Conservation (phyloP, 2,888 invertebrate species). For the Barypeithes pellucidus region DNA sequence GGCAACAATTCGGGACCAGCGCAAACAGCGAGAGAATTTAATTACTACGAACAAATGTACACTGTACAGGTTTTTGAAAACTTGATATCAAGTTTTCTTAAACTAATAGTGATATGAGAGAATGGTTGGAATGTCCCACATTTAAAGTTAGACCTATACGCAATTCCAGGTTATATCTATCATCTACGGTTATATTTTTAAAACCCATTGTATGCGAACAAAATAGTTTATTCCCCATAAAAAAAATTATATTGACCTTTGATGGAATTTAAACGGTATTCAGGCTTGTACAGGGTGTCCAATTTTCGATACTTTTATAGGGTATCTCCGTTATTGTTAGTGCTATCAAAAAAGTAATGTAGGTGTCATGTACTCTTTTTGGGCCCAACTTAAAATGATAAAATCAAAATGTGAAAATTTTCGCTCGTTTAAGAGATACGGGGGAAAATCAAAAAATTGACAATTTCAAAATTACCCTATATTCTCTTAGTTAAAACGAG, state of each 20-base stretch:
- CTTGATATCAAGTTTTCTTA: conserved; percentile 11
- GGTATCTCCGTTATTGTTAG: no score
- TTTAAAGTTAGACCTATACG: conserved; percentile 45
- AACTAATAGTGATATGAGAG: conserved; percentile 5
- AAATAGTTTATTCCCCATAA: neutral
- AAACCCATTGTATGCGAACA: neutral
- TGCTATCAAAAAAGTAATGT: no score
- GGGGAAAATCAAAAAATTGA: no score
- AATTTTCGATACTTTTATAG: no score
- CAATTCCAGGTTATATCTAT: conserved; percentile 10
- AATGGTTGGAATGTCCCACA: conserved; percentile 31
- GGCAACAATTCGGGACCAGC: conserved; percentile 66
- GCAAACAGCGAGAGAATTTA: conserved; percentile 59
- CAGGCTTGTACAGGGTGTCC: no score
- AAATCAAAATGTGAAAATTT: no score
- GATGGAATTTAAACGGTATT: neutral
- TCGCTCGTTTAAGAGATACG: no score
- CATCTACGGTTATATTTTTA: neutral
- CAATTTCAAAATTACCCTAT: no score
- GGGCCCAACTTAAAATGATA: no score
- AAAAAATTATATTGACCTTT: neutral
- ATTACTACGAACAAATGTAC: conserved; percentile 20
- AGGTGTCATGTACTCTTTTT: no score
- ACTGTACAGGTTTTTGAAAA: conserved; percentile 19
- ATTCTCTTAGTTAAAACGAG: no score